These are phyloP conservation scores for Limnephilus auricula DNA, from an alignment of 2,888 invertebrate species.

Conservation along the genomic window DNA sequence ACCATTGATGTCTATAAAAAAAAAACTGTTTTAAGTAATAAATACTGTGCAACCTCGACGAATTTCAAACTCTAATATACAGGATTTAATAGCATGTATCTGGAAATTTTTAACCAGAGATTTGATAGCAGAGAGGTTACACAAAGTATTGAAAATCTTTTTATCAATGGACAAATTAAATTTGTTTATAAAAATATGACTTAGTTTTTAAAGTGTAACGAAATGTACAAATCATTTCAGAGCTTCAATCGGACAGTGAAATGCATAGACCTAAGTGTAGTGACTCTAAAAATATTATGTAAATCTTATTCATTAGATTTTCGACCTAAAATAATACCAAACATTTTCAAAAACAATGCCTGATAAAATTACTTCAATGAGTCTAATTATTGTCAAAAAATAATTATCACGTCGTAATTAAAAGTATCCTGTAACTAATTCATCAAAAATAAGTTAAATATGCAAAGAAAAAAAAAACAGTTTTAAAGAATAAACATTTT, in stretches of 20 bases:
- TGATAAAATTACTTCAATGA: background rate
- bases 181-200: background rate
- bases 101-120: no score
- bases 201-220: background rate
- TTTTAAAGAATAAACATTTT: background rate
- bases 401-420: background rate
- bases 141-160: background rate
- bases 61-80: no score
- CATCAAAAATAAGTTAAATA: background rate
- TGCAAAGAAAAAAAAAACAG: background rate
- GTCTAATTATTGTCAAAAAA: background rate
- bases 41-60: background rate
- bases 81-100: no score
- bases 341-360: background rate
- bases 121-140: background rate
- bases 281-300: background rate
- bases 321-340: background rate
- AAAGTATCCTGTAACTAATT: slow-evolving; percentile 8
- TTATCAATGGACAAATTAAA: background rate
- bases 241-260: background rate
- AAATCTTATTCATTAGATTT: background rate
- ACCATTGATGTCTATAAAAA: background rate
- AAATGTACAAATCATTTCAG: background rate
- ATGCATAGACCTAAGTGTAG: background rate
- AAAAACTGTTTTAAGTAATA: background rate